Percentiles rank a stretch among this genome's conserved stretches.
These are phyloP conservation scores for Drosophila busckii DNA, from an alignment of 1,140 invertebrate species.

Conservation along the genomic window DNA sequence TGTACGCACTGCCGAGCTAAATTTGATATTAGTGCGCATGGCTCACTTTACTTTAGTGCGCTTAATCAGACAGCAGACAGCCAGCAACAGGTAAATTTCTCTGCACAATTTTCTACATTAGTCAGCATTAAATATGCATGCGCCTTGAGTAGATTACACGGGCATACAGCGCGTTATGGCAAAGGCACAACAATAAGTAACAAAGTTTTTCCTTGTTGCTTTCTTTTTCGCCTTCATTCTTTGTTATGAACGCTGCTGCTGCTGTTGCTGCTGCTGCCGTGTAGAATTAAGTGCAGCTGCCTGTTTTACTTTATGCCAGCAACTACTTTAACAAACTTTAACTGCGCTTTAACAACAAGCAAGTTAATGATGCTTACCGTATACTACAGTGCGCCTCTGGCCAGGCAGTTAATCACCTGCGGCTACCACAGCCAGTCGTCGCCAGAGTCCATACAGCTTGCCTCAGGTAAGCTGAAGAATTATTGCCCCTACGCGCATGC, in stretches of 20 bases:
- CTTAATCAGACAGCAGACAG: slow-evolving; percentile 28
- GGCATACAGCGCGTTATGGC: slow-evolving; percentile 27
- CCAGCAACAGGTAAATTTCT: slow-evolving; percentile 58
- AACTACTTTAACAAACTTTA: slow-evolving; percentile 64
- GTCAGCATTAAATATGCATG: slow-evolving; percentile 75
- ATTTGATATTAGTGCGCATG: background rate
- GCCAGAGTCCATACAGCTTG: slow-evolving; percentile 6
- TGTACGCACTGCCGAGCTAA: background rate
- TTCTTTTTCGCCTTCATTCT: slow-evolving; percentile 1
- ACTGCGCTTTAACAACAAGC: slow-evolving; percentile 55
- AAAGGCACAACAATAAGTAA: slow-evolving; percentile 34
- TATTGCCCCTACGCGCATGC: slow-evolving; percentile 30
- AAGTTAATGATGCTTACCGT: too few relatives aligned
- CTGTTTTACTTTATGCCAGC: slow-evolving; percentile 51
- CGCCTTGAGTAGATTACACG: slow-evolving; percentile 72
- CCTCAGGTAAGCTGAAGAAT: slow-evolving; percentile 27
- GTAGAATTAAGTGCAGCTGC: slow-evolving; percentile 74
- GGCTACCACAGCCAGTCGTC: slow-evolving; percentile 12
- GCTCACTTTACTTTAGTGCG: slow-evolving; percentile 7
- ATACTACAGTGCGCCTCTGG: too few relatives aligned
- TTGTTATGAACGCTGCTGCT: too few relatives aligned
- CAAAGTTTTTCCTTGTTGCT: slow-evolving; percentile 42
- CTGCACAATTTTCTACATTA: slow-evolving; percentile 72
- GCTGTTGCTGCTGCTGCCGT: too few relatives aligned
- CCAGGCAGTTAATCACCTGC: slow-evolving; percentile 43